Percentiles rank a stretch among this genome's conserved stretches.
These are phyloP conservation scores for Eudemis profundana DNA, from an alignment of 2,888 invertebrate genomes.

Conservation along the genomic window DNA sequence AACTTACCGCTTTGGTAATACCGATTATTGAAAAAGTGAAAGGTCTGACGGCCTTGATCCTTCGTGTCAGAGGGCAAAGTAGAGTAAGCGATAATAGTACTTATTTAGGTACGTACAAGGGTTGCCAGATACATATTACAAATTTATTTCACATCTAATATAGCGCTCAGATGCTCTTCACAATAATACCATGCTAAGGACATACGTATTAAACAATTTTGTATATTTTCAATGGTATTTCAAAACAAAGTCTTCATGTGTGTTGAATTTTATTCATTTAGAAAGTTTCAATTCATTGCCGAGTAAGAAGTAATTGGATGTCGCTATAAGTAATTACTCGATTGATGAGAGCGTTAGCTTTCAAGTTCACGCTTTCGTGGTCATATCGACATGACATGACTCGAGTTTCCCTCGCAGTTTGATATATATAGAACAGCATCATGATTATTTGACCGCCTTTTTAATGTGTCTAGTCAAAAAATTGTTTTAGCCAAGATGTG, in stretches of 20 bases:
- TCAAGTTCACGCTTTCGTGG: slow-evolving; percentile 66
- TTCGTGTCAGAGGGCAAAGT: slow-evolving; percentile 55
- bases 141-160: slow-evolving; percentile 9
- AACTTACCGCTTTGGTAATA: slow-evolving; percentile 50
- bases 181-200: no score
- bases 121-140: slow-evolving; percentile 17
- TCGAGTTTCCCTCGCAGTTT: slow-evolving; percentile 16
- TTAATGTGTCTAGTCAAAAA: no score
- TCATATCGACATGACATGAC: slow-evolving; percentile 42
- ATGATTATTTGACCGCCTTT: no score
- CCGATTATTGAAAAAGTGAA: slow-evolving; percentile 56
- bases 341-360: slow-evolving; percentile 52
- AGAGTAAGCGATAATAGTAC: slow-evolving; percentile 47
- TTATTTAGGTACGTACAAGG: slow-evolving; percentile 34
- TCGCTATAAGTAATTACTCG: slow-evolving; percentile 63
- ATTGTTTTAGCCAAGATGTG: no score
- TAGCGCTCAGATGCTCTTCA: neutral
- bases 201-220: no score
- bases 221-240: slow-evolving; percentile 4
- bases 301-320: slow-evolving; percentile 53
- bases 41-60: slow-evolving; percentile 53
- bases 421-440: neutral
- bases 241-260: neutral
- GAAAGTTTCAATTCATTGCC: slow-evolving; percentile 48
- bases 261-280: slow-evolving; percentile 25